These are phyloP conservation scores for Orthosia gothica DNA, from an alignment of 2,888 invertebrate species.

Conservation along the genomic window DNA sequence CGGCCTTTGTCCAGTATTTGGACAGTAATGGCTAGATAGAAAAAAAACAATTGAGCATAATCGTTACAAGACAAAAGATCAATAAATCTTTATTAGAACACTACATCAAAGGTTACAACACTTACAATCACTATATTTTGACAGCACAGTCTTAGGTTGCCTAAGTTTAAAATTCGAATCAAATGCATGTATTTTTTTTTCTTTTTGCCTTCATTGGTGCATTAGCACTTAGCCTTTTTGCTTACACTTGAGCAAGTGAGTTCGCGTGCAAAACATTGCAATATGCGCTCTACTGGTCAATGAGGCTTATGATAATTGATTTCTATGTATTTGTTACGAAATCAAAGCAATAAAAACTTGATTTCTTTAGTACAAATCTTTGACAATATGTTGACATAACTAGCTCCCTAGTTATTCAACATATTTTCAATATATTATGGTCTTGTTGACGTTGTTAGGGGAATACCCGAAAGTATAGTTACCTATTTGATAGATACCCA, in stretches of 20 bases:
- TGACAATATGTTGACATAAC: conserved; percentile 13
- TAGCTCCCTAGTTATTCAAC: background rate
- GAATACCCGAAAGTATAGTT: background rate
- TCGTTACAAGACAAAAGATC: background rate
- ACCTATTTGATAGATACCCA: background rate
- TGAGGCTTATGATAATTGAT: conserved; percentile 59
- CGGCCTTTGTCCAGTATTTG: no score
- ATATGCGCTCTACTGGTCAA: conserved; percentile 62
- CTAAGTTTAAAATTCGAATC: conserved; percentile 28
- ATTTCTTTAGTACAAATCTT: conserved; percentile 17
- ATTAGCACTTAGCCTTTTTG: conserved; percentile 41
- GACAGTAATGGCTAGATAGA: no score
- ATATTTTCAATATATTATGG: background rate
- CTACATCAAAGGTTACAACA: conserved; percentile 23
- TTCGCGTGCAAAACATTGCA: conserved; percentile 62
- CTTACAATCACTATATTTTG: conserved; percentile 1
- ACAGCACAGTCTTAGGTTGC: conserved; percentile 32
- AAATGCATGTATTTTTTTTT: no score
- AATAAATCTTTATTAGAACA: background rate
- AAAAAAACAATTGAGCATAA: no score
- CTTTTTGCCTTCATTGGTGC: conserved; percentile 31
- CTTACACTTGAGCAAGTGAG: conserved; percentile 51
- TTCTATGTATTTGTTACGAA: conserved; percentile 59
- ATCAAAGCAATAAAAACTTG: conserved; percentile 42
- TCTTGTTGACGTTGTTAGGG: background rate